Conservation (phyloP, 2,113 vertebrate species). For the Ceyx margarethae region DNA sequence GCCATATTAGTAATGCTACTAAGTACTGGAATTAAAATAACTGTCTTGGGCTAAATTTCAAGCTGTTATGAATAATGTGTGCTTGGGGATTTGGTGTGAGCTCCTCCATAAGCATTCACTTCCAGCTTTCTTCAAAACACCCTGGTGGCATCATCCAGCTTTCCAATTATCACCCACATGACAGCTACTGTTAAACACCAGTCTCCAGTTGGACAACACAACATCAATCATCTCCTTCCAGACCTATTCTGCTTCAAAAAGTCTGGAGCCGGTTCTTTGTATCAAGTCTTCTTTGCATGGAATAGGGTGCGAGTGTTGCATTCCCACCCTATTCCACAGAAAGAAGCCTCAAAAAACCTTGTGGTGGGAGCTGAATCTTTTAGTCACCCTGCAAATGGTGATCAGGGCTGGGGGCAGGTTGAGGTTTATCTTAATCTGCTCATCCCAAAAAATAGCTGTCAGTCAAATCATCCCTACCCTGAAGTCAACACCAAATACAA, state of each 20-base stretch:
- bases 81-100: neutral
- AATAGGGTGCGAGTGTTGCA: neutral
- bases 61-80: neutral
- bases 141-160: neutral
- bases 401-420: neutral
- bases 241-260: neutral
- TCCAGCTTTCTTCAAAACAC: neutral
- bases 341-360: neutral
- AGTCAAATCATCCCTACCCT: neutral
- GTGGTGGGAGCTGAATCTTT: neutral
- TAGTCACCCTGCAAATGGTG: neutral
- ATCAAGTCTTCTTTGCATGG: neutral
- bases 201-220: neutral
- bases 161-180: neutral
- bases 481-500: neutral
- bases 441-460: accelerated
- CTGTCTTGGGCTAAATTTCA: neutral
- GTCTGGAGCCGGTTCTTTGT: neutral
- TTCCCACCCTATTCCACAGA: neutral
- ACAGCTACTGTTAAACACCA: neutral
- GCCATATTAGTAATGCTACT: neutral
- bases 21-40: neutral
- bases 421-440: neutral
- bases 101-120: neutral
- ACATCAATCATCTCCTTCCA: neutral